phyloP scores from a whole-genome alignment of 2,888 invertebrate genomes.

The Parasteatoda lunata region DNA sequence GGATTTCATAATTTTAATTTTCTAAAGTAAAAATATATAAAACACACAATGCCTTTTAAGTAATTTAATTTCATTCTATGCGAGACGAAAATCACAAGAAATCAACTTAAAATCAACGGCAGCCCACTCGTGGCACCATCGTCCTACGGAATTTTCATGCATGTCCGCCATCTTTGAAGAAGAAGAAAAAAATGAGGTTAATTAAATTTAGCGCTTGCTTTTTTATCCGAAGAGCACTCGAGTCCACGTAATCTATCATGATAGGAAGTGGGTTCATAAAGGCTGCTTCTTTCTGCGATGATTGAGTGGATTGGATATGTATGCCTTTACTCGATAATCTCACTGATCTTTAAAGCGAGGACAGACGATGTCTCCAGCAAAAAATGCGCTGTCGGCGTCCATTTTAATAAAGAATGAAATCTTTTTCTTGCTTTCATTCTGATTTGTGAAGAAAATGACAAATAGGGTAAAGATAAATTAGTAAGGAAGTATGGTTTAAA shows the following conservation, averaged over 20 bases:
- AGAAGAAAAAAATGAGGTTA: background rate
- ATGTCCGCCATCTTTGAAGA: too few relatives aligned
- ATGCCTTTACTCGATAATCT: slow-evolving; percentile 25
- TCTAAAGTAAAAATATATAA: too few relatives aligned
- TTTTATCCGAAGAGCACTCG: slow-evolving; percentile 7
- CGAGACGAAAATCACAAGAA: too few relatives aligned
- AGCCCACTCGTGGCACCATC: too few relatives aligned
- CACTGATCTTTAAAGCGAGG: slow-evolving; percentile 13
- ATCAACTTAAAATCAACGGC: too few relatives aligned
- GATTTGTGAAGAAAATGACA: background rate
- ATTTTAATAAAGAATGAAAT: background rate
- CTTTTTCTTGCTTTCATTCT: background rate
- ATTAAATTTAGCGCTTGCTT: slow-evolving; percentile 30
- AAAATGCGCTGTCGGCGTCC: background rate
- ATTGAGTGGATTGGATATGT: slow-evolving; percentile 5
- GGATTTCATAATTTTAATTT: too few relatives aligned
- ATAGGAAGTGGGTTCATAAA: slow-evolving; percentile 11
- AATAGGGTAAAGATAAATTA: background rate
- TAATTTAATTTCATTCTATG: too few relatives aligned
- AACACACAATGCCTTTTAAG: too few relatives aligned
- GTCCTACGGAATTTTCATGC: too few relatives aligned
- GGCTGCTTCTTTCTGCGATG: slow-evolving; percentile 7
- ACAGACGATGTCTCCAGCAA: background rate
- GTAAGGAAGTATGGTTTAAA: too few relatives aligned
- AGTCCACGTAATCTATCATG: slow-evolving; percentile 10